Evolutionary conservation across 1,140 invertebrate species (phyloP).

Genomic region (Heliconius melpomene): DNA sequence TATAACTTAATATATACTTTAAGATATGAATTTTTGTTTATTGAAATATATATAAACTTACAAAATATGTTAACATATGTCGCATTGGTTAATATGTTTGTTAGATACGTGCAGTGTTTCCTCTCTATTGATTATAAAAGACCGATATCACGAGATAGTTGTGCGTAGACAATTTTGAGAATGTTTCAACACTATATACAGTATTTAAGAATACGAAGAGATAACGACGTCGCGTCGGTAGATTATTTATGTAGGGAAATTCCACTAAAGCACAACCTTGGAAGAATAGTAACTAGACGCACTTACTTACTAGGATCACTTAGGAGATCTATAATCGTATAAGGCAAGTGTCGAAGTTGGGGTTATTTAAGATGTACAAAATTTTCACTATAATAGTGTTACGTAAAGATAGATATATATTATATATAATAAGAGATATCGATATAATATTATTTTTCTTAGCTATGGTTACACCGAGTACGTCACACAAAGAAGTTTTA

Average conservation of each 20-base stretch:
- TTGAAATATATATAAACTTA: not conserved
- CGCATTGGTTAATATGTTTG: not conserved
- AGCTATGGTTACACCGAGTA: not conserved
- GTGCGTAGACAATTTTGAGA: slow-evolving; percentile 76
- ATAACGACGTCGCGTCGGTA: slow-evolving; percentile 50
- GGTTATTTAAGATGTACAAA: slow-evolving; percentile 55
- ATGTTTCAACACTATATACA: slow-evolving; percentile 57
- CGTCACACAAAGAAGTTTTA: not conserved
- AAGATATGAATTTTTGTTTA: not conserved
- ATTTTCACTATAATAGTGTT: slow-evolving; percentile 10
- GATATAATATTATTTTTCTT: not conserved
- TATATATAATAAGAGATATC: not conserved
- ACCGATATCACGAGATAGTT: slow-evolving; percentile 67
- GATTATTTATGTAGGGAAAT: slow-evolving; percentile 69
- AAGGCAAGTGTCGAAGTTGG: slow-evolving; percentile 78
- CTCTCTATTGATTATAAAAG: slow-evolving; percentile 35
- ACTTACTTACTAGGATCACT: slow-evolving; percentile 74
- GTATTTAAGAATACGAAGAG: slow-evolving; percentile 56
- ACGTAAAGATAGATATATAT: not conserved
- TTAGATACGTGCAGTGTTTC: slow-evolving; percentile 3
- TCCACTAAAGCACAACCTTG: slow-evolving; percentile 80
- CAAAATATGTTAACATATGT: not conserved
- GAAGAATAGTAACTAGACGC: slow-evolving; percentile 79
- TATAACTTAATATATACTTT: not conserved
- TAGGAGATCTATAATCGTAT: slow-evolving; percentile 73